Percentiles rank a stretch among this genome's conserved stretches.
These are phyloP conservation scores for Pandion haliaetus DNA, from an alignment of 2,113 vertebrate genomes.

Conservation along the genomic window DNA sequence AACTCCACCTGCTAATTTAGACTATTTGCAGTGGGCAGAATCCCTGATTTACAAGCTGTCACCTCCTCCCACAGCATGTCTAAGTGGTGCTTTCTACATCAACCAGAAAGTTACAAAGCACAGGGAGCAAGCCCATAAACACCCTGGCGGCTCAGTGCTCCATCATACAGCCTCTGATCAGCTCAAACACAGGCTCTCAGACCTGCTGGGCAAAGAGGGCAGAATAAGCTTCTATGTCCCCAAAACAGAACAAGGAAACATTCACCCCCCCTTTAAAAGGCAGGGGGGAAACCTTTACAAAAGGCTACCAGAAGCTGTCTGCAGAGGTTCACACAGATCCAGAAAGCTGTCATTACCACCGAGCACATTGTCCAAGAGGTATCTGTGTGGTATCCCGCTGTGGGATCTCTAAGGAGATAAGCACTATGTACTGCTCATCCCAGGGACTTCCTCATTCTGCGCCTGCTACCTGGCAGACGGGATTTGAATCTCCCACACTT, in stretches of 20 bases:
- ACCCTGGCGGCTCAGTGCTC: background rate
- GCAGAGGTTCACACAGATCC: background rate
- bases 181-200: background rate
- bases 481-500: background rate
- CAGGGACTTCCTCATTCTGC: background rate
- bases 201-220: background rate
- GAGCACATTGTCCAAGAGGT: rapidly evolving
- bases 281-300: background rate
- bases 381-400: rapidly evolving
- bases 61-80: background rate
- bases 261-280: background rate
- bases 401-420: background rate
- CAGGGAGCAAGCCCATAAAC: background rate
- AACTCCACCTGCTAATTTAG: background rate
- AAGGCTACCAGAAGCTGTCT: background rate
- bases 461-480: background rate
- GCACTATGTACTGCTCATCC: background rate
- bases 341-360: background rate
- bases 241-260: background rate
- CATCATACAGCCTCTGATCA: background rate
- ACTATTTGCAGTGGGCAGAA: background rate
- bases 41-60: background rate
- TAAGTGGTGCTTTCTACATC: background rate
- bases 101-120: background rate
- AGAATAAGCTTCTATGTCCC: background rate